Conservation (phyloP, 2,888 invertebrate genomes). For the Esperia sulphurella region DNA sequence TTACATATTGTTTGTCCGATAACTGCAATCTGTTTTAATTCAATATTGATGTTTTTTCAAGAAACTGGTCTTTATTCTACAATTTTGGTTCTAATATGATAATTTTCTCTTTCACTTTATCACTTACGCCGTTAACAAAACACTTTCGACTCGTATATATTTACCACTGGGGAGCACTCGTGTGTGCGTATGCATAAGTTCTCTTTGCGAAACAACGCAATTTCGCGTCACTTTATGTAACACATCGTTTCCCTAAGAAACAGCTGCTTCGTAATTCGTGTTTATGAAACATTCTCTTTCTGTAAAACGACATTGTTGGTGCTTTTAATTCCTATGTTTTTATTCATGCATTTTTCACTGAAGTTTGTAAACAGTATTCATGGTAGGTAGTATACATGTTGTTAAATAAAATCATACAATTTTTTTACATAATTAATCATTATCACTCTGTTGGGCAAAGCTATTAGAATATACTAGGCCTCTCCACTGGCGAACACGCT, state of each 20-base stretch:
- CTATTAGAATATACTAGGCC: too few species aligned
- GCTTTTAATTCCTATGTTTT: neutral
- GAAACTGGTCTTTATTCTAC: too few species aligned
- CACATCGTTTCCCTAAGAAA: slow-evolving; percentile 45
- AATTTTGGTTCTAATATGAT: too few species aligned
- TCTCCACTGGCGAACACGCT: too few species aligned
- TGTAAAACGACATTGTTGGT: slow-evolving; percentile 26
- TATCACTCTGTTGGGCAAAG: too few species aligned
- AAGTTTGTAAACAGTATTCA: neutral
- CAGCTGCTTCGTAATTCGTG: slow-evolving; percentile 31
- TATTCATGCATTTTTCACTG: neutral
- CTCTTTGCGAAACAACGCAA: slow-evolving; percentile 51
- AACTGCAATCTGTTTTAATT: too few species aligned
- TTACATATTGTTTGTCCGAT: too few species aligned
- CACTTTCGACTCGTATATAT: slow-evolving; percentile 26
- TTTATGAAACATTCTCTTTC: slow-evolving; percentile 42
- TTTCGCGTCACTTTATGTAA: slow-evolving; percentile 49
- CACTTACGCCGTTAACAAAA: slow-evolving; percentile 19
- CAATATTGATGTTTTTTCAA: too few species aligned
- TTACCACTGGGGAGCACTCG: slow-evolving; percentile 25
- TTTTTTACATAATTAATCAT: too few species aligned
- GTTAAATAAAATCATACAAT: too few species aligned
- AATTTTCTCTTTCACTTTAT: neutral
- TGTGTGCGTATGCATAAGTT: slow-evolving; percentile 37
- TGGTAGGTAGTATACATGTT: neutral